Conservation (phyloP, 2,888 invertebrate species). For the Drosophila peninsularis region DNA sequence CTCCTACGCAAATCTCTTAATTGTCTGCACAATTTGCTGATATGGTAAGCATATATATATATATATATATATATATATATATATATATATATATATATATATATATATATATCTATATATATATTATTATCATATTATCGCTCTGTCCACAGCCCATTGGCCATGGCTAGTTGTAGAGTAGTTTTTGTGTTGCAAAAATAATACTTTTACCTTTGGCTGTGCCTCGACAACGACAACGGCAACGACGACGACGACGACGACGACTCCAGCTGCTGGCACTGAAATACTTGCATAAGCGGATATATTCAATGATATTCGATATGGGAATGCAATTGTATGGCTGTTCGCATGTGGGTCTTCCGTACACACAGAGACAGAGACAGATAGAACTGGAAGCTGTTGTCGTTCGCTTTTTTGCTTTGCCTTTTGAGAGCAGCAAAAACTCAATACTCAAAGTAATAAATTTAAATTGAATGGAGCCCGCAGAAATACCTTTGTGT, state of each 20-base stretch:
- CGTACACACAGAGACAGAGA: background rate
- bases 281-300: constrained; percentile 19
- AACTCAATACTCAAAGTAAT: constrained; percentile 43
- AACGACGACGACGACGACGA: background rate
- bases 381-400: constrained; percentile 18
- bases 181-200: constrained; percentile 13
- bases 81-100: background rate
- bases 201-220: constrained; percentile 25
- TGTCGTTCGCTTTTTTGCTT: constrained; percentile 25
- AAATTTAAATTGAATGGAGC: constrained; percentile 43
- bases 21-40: constrained; percentile 2
- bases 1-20: background rate
- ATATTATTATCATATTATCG: background rate
- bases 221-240: too few species aligned
- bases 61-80: background rate
- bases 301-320: constrained; percentile 41
- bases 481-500: constrained; percentile 28
- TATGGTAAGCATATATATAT: background rate
- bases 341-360: constrained; percentile 22
- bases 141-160: constrained; percentile 9
- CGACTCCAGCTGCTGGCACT: constrained; percentile 8
- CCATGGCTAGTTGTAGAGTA: background rate
- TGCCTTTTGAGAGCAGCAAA: constrained; percentile 18
- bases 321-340: constrained; percentile 28
- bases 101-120: background rate